A percentile compares a stretch with the other conserved stretches of the same genome.
phyloP scores from a whole-genome alignment of 2,888 invertebrate species.

The Agonopterix alstromeriana region DNA sequence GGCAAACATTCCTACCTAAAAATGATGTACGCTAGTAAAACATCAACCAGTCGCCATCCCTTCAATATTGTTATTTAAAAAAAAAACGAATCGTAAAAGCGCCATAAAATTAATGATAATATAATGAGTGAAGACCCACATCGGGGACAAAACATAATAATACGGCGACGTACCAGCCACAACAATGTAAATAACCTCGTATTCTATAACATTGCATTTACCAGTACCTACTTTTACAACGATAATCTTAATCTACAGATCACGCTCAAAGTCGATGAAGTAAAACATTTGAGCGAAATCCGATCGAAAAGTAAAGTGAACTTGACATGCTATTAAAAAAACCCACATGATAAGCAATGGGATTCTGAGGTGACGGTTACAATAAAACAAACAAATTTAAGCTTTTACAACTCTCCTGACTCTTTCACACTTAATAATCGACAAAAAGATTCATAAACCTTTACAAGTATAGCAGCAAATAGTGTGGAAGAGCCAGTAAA shows the following conservation, averaged over 20 bases:
- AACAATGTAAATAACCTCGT: conserved; percentile 17
- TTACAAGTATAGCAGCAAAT: not conserved
- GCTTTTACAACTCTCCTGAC: conserved; percentile 23
- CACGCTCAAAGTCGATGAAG: conserved; percentile 9
- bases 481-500: conserved; percentile 23
- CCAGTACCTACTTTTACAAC: conserved; percentile 14
- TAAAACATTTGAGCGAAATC: not conserved
- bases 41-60: too few relatives aligned
- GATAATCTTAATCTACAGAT: conserved; percentile 14
- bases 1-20: too few relatives aligned
- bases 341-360: conserved; percentile 73
- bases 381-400: conserved; percentile 27
- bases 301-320: conserved; percentile 27
- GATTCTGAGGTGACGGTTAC: conserved; percentile 22
- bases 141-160: conserved; percentile 22
- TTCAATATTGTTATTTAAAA: too few relatives aligned
- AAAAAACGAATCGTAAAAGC: too few relatives aligned
- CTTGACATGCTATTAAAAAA: conserved; percentile 72
- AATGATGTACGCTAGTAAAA: too few relatives aligned
- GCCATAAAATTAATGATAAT: not conserved
- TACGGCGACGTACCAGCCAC: conserved; percentile 40
- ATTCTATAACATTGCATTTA: conserved; percentile 28
- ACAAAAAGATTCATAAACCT: not conserved
- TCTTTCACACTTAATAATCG: conserved; percentile 19
- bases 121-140: conserved; percentile 70